Conservation (phyloP, 2,113 vertebrate genomes). For the Bolborhynchus lineola region DNA sequence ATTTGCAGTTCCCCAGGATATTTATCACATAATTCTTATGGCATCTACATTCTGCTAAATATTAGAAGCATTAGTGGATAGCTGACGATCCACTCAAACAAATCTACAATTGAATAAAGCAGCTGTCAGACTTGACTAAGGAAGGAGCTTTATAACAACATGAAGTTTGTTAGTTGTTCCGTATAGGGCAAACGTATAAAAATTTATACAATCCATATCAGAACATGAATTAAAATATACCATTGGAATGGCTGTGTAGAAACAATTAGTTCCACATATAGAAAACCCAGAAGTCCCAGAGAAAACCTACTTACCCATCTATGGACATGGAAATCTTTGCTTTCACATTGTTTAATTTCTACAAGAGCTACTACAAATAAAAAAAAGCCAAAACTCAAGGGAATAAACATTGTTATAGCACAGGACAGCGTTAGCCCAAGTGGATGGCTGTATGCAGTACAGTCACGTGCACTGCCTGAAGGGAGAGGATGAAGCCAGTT, state of each 20-base stretch:
- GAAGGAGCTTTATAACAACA: background rate
- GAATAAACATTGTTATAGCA: background rate
- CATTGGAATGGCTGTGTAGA: background rate
- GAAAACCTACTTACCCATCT: background rate
- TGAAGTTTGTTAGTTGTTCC: background rate
- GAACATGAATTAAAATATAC: background rate
- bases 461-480: rapidly evolving
- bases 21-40: background rate
- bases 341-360: background rate
- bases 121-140: background rate
- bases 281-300: background rate
- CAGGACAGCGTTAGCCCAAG: background rate
- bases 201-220: background rate
- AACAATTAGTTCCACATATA: background rate
- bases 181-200: background rate
- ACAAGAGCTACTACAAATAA: background rate
- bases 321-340: rapidly evolving
- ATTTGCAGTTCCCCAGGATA: background rate
- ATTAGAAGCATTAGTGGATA: background rate
- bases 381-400: background rate
- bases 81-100: background rate
- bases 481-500: background rate
- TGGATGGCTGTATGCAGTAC: rapidly evolving
- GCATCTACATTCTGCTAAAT: background rate
- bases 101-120: background rate